Evolutionary conservation across 2,113 vertebrate species (phyloP).

Genomic region (Brienomyrus brachyistius): DNA sequence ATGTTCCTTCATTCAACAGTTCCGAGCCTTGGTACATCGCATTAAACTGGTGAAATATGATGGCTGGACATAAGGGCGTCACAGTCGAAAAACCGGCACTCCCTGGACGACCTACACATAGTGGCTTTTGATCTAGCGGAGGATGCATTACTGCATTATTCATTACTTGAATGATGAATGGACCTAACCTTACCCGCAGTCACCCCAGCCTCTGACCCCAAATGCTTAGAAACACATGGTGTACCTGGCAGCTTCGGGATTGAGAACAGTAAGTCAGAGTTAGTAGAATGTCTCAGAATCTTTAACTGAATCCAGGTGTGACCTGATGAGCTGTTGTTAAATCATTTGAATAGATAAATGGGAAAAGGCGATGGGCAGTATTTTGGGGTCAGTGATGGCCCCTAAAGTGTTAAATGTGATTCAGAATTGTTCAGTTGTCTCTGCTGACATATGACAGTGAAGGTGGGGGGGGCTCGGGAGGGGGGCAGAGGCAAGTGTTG

Average conservation of each 20-base stretch:
- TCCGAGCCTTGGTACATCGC: not conserved
- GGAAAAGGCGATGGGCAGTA: not conserved
- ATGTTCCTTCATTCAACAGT: not conserved
- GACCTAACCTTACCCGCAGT: not conserved
- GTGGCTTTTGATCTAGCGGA: not conserved
- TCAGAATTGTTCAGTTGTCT: constrained; percentile 4
- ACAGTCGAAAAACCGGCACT: not conserved
- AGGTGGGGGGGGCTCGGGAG: not conserved
- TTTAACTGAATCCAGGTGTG: constrained; percentile 18
- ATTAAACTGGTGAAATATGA: not conserved
- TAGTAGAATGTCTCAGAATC: not conserved
- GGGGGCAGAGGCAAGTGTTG: not conserved
- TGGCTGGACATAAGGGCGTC: not conserved
- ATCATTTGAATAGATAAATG: constrained; percentile 7
- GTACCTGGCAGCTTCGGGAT: not conserved
- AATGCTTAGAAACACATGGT: not conserved
- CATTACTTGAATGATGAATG: not conserved
- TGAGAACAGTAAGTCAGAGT: not conserved
- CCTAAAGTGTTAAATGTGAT: not conserved
- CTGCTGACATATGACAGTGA: not conserved
- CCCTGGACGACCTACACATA: not conserved
- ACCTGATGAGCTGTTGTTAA: not conserved
- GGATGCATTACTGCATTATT: constrained; percentile 14
- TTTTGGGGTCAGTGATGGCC: not conserved
- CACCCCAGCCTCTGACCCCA: not conserved